These are phyloP conservation scores for Mechanitis mazaeus DNA, from an alignment of 2,888 invertebrate species.

Conservation along the genomic window DNA sequence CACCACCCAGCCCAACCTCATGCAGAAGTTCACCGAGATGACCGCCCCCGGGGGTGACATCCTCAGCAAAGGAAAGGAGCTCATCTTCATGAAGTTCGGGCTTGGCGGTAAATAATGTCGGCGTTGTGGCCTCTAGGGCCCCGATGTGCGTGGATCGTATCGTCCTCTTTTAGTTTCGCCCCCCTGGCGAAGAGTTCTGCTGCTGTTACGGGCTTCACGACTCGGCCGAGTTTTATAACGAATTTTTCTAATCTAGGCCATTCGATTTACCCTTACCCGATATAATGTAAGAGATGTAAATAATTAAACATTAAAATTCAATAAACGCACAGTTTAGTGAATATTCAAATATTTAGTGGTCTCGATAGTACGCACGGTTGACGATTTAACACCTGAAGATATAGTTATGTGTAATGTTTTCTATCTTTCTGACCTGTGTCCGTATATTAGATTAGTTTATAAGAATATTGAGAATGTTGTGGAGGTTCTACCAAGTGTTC, in stretches of 20 bases:
- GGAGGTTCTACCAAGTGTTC: conserved; percentile 32
- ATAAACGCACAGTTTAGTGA: conserved; percentile 76
- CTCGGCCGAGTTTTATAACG: conserved; percentile 45
- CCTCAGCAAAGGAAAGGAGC: conserved; percentile 94
- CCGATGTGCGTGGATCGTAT: conserved; percentile 32
- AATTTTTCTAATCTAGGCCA: conserved; percentile 51
- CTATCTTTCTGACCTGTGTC: conserved; percentile 57
- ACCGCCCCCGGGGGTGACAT: conserved; percentile 93
- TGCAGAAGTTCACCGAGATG: conserved; percentile 93
- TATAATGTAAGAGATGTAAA: conserved; percentile 61
- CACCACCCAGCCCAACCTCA: conserved; percentile 81
- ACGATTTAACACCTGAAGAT: conserved; percentile 55
- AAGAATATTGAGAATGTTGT: conserved; percentile 48
- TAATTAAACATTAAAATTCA: conserved; percentile 59
- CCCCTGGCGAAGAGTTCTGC: conserved; percentile 32
- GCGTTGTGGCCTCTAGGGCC: conserved; percentile 50
- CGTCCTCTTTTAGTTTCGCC: conserved; percentile 24
- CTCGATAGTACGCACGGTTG: conserved; percentile 64
- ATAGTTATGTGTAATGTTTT: conserved; percentile 62
- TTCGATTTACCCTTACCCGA: conserved; percentile 46
- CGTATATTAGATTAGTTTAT: conserved; percentile 61
- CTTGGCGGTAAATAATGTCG: conserved; percentile 84
- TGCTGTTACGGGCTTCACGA: conserved; percentile 32
- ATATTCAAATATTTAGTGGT: conserved; percentile 70
- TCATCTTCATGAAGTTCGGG: conserved; percentile 96